A percentile compares a stretch with the other conserved stretches of the same genome.
Evolutionary conservation across 1,140 invertebrate genomes (phyloP).

Genomic region (Drosophila pachea): DNA sequence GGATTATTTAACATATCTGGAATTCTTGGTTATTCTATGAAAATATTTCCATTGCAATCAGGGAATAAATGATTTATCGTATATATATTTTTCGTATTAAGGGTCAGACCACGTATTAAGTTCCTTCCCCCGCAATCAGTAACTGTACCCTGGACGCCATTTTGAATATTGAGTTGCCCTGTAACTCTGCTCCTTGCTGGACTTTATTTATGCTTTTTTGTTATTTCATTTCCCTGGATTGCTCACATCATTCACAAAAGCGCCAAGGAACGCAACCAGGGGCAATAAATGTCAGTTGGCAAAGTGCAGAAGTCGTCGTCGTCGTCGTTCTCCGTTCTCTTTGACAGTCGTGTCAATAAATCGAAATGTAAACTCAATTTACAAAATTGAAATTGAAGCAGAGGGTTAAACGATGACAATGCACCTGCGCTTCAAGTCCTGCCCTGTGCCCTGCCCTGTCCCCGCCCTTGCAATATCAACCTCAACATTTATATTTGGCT

Average conservation of each 20-base stretch:
- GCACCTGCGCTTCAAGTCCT: constrained; percentile 50
- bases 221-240: background rate
- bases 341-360: constrained; percentile 66
- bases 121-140: background rate
- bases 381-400: constrained; percentile 72
- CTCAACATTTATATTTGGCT: constrained; percentile 1
- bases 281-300: constrained; percentile 69
- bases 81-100: too few relatives aligned
- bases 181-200: background rate
- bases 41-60: too few relatives aligned
- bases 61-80: too few relatives aligned
- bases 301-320: constrained; percentile 49
- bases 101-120: background rate
- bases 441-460: constrained; percentile 18
- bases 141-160: constrained; percentile 40
- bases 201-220: background rate
- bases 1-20: background rate
- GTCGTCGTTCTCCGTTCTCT: constrained; percentile 34
- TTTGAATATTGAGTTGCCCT: constrained; percentile 27
- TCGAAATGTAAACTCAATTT: constrained; percentile 77
- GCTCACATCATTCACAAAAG: constrained; percentile 57
- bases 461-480: constrained; percentile 1
- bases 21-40: background rate
- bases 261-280: constrained; percentile 65
- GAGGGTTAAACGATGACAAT: constrained; percentile 61